These are phyloP conservation scores for Noturus placidus DNA, from an alignment of 2,113 vertebrate species.

Conservation along the genomic window DNA sequence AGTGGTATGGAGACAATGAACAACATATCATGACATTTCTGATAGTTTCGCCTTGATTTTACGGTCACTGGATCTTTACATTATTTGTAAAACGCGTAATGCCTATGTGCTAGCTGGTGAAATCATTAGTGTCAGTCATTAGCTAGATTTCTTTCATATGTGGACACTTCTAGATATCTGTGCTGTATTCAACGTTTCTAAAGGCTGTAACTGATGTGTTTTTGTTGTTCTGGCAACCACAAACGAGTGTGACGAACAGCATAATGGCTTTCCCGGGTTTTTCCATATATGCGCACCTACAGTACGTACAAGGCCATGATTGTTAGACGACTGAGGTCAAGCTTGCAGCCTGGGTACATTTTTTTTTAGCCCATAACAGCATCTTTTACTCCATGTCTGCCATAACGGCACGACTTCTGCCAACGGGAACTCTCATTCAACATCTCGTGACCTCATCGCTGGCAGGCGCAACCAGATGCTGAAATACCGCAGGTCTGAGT, in stretches of 20 bases:
- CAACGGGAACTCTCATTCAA: constrained; percentile 53
- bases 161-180: neutral
- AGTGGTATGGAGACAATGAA: neutral
- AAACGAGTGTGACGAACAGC: constrained; percentile 25
- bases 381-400: constrained; percentile 48
- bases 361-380: constrained; percentile 51
- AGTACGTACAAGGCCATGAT: constrained; percentile 58
- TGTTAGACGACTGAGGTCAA: constrained; percentile 59
- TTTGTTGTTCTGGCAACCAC: constrained; percentile 13
- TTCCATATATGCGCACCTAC: constrained; percentile 8
- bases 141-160: neutral
- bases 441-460: constrained; percentile 69
- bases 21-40: neutral
- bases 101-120: neutral
- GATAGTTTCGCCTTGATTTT: neutral
- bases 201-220: neutral
- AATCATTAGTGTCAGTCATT: neutral
- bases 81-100: neutral
- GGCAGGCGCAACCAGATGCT: constrained; percentile 46
- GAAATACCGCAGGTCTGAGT: constrained; percentile 24
- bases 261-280: constrained; percentile 24
- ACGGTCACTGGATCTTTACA: no score
- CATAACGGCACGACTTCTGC: constrained; percentile 56
- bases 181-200: neutral
- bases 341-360: constrained; percentile 55